Evolutionary conservation across 2,888 invertebrate genomes (phyloP), one percentile per base, ranked within the genome.

Genomic region (Drosophila greeni): DNA sequence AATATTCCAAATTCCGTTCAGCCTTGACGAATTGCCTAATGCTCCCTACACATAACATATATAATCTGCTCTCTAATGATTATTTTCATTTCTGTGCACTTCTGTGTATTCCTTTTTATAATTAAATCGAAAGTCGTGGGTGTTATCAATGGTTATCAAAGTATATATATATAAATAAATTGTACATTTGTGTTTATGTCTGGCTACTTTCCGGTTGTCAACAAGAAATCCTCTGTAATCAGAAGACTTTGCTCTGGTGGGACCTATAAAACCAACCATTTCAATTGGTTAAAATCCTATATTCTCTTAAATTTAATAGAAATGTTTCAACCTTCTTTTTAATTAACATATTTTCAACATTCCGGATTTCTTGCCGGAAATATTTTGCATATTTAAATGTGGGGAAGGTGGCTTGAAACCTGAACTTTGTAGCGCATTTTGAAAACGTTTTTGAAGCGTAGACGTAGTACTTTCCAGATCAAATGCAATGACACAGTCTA

Each of bases 111-210:
- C 39, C 59, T 66, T 61, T 57, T 53, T 58, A 64, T 45, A 51
- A 52, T 42, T 34, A 58, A 64, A 73, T 62, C 48, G 52, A 83
- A 74, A 77, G 77, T 81, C 74, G 80, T 78, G 80, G 80, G 80
- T 78, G 80, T 81, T 83, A 81, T 83, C 80, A 81, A 72, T 75
- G 80, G 82, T 80, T 81, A 80, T 82, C 78, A 80, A 56, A 72
- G 53, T 40, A 23, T 31, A 59, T 56, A 61, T 56, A 62, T 43
- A 36, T 24, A 33, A 71, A 60, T 47, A 58, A 67, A 61, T 57
- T 62, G 40, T 51, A 62, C 14, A 20, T 62, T 62, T 62, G 59
- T 58, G 62, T 62, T 62, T 51, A 68, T 66, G 80, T 81, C 80
- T 81, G 76, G 80, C 26, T 37, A 69, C 70, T 74, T 81, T 81